Base-by-base conservation (phyloP, 2,797 vertebrate genomes). In the Melanotaenia parkinsoni region DNA sequence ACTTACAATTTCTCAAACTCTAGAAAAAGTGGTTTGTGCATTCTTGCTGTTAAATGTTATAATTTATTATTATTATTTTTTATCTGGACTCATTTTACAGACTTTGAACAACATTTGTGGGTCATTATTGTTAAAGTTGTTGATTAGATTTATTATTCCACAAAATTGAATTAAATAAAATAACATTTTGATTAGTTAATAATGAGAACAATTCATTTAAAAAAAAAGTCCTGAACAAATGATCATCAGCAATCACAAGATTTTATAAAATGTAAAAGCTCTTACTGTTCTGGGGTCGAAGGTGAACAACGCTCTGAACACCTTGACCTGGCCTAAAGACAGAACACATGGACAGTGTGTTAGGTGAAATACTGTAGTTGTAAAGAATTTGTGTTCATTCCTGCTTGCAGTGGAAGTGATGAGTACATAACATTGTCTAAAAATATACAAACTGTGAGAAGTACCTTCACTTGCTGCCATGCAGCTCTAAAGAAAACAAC, bases 281-380 rank as follows among this genome's bases (percentile, higher is more conserved):
- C 96, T 94, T 94, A 99, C 98, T 45, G 98, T 98, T 94, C 97
- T 95, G 72, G 98, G 97, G 77, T 99, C 97, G 91, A 99, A 99
- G 0, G 95, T 98, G 91, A 96, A 99, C 70, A 97, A 83, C 6
- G 98, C 98, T 88, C 97, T 94, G 92, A 96, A 99, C 67, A 99
- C 98, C 92, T 97, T 99, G 85, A 99, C 97, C 87, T 99, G 97
- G 63, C 98, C 98, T 99, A 75, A 82, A 54, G 63, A 84, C 9
- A 84, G 71, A 71, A 82, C 38, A 86, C 35, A 78, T 2, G 73
- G 6, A 62, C 5, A 24, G 38, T 26, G 43, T 1, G n/a, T 67
- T 68, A 58, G 24, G 33, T n/a, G 6, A 35, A 32, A 50, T 22
- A 22, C 47, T 50, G 26, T 3, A 20, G 50, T 4, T 30, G 11